These are phyloP conservation scores for Numenius arquata DNA, from an alignment of 2,113 vertebrate genomes.

Conservation along the genomic window DNA sequence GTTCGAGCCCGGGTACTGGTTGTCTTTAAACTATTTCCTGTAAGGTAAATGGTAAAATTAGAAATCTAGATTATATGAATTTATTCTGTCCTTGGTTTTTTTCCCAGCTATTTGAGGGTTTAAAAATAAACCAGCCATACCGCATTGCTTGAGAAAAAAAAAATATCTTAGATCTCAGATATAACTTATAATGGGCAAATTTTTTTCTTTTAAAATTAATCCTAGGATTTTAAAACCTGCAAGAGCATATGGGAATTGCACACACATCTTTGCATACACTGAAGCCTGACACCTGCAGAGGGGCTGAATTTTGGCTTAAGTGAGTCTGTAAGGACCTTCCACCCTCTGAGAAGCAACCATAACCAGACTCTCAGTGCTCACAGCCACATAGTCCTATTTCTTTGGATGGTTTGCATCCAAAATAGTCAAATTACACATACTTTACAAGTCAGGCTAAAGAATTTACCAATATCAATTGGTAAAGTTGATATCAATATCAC, in stretches of 20 bases:
- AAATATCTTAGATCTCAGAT: not conserved
- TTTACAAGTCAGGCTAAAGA: not conserved
- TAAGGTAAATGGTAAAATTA: not conserved
- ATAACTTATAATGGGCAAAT: not conserved
- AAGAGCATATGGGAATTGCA: not conserved
- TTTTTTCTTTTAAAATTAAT: not conserved
- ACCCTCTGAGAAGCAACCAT: not conserved
- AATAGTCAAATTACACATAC: not conserved
- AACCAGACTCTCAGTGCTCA: not conserved
- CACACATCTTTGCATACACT: not conserved
- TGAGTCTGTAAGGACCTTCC: not conserved
- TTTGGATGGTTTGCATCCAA: not conserved
- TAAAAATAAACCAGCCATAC: slow-evolving; percentile 29
- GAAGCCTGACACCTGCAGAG: not conserved
- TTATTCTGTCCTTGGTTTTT: not conserved
- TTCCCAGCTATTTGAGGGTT: not conserved
- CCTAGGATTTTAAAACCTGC: not conserved
- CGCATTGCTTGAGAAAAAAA: not conserved
- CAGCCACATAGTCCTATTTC: not conserved
- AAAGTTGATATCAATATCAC: not conserved
- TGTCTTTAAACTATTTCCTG: not conserved
- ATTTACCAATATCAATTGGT: too few relatives aligned
- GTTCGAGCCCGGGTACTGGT: not conserved
- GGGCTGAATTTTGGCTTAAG: not conserved
- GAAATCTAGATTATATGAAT: not conserved